Evolutionary conservation across 1,140 invertebrate species (phyloP).

Genomic region (Drusus annulatus): DNA sequence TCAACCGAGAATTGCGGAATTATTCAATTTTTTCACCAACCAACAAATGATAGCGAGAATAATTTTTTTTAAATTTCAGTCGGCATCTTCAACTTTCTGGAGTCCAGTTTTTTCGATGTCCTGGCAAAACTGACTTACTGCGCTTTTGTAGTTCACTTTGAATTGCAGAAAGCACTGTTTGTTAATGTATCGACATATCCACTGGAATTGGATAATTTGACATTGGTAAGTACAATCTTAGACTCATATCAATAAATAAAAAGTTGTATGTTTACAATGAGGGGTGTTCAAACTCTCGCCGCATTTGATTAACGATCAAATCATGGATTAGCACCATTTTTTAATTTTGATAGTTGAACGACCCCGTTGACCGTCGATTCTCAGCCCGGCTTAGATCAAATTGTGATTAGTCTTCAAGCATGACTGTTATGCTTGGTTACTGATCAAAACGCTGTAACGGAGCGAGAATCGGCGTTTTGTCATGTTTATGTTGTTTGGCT

Average conservation of each 20-base stretch:
- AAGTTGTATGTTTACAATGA: not conserved
- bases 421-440: no score
- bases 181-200: not conserved
- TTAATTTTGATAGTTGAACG: not conserved
- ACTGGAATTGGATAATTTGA: not conserved
- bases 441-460: no score
- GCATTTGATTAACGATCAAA: not conserved
- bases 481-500: no score
- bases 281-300: no score
- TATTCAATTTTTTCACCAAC: not conserved
- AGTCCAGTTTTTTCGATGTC: not conserved
- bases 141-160: slow-evolving; percentile 65
- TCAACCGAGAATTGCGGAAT: not conserved
- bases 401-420: no score
- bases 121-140: slow-evolving; percentile 61
- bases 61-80: not conserved
- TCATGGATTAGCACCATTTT: not conserved
- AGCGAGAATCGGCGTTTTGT: no score
- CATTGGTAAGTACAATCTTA: not conserved
- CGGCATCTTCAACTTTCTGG: not conserved
- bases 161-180: slow-evolving; percentile 52
- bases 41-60: not conserved
- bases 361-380: not conserved
- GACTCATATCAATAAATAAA: not conserved
- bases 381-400: no score